phyloP scores from a whole-genome alignment of 1,140 invertebrate genomes.

The Ericerus pela region DNA sequence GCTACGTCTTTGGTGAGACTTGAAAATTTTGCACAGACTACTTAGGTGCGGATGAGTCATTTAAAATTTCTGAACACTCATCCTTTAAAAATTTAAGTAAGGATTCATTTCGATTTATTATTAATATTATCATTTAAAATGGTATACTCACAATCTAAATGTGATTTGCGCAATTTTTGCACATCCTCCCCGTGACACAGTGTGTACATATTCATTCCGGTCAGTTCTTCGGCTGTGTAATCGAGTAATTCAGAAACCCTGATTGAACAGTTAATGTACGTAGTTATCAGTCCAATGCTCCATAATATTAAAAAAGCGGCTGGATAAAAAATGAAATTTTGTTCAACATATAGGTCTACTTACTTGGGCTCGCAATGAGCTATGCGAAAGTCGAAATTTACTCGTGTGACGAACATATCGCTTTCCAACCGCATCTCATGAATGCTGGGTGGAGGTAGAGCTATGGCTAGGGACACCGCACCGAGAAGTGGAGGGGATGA shows the following conservation, averaged over 20 bases:
- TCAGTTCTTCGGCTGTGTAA: slow-evolving; percentile 82
- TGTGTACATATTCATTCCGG: slow-evolving; percentile 82
- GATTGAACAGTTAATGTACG: no score
- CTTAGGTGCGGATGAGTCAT: background rate
- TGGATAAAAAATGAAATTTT: background rate
- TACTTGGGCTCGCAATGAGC: slow-evolving; percentile 93
- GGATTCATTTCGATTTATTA: background rate
- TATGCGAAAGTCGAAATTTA: slow-evolving; percentile 90
- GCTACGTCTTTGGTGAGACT: background rate
- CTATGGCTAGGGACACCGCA: slow-evolving; percentile 86
- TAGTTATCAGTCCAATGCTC: no score
- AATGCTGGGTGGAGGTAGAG: slow-evolving; percentile 85
- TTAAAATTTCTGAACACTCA: background rate
- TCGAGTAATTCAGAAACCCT: slow-evolving; percentile 87
- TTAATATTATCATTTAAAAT: slow-evolving; percentile 1
- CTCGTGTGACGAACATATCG: slow-evolving; percentile 92
- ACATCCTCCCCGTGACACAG: slow-evolving; percentile 91
- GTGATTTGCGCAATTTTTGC: slow-evolving; percentile 78
- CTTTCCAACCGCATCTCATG: slow-evolving; percentile 90
- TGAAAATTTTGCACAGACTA: background rate
- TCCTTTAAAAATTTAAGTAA: background rate
- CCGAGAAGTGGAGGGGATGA: slow-evolving; percentile 70
- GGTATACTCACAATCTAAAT: slow-evolving; percentile 73
- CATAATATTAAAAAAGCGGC: background rate
- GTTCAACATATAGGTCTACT: background rate